Evolutionary conservation across 2,888 invertebrate genomes (phyloP), one percentile per base, ranked within the genome.

Genomic region (Malachius bipustulatus): DNA sequence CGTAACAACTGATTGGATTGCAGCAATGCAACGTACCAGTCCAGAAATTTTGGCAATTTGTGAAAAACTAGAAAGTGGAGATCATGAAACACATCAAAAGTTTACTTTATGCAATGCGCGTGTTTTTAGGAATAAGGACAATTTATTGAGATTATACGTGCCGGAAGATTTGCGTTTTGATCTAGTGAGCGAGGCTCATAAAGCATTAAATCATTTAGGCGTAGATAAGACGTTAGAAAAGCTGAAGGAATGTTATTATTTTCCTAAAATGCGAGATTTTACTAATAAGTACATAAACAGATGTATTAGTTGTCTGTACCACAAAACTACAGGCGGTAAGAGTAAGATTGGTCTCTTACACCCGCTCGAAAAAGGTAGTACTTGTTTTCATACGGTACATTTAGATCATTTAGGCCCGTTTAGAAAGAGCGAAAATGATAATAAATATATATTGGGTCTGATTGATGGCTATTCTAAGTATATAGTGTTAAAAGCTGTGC

Each of bases 281-380:
- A 40, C 41, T 2, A 37, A 38, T n/a, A 28, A 37, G 8, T 42
- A 43, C 24, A 32, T 47, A 1, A 31, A 38, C 14, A 36, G 40
- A 9, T 47, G 45, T 26, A 36, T 44, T 4, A 44, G 32, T 27
- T 46, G 44, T 28, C 10, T 46, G 3, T 43, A 37, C 29, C 34
- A 40, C 19, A 43, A 41, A 26, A 14, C 19, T 10, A 19, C 32
- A 3, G 4, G 14, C 3, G 28, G 28, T 3, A 32, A 26, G 29
- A 19, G n/a, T 19, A 24, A 26, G 26, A 24, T 27, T 10, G 38
- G 40, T 3, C 16, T 19, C 12, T 27, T 37, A 26, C 34, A 37
- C 26, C 36, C 36, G 3, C 4, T 40, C 2, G 30, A 33, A 4
- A 40, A 40, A 16, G 37, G 34, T 3, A 33, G 14, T 24, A 24